A percentile compares a stretch with the other conserved stretches of the same genome.
Evolutionary conservation across 2,113 vertebrate species (phyloP).

Genomic region (Hiodon tergisus): DNA sequence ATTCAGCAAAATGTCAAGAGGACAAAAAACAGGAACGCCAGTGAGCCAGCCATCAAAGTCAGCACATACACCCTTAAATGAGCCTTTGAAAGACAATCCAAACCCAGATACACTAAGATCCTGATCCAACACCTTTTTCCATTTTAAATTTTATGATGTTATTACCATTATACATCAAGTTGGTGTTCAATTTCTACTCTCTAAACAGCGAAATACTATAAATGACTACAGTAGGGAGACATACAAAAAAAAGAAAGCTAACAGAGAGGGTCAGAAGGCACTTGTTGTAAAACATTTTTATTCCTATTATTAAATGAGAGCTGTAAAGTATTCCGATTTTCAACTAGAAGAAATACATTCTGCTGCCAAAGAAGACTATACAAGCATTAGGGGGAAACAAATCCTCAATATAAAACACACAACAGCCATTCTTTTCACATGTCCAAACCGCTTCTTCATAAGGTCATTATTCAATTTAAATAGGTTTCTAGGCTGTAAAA

Average conservation of each 20-base stretch:
- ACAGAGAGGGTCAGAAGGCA: not conserved
- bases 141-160: too few species aligned
- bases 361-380: constrained; percentile 22
- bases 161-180: too few species aligned
- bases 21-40: too few species aligned
- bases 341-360: constrained; percentile 42
- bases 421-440: constrained; percentile 2
- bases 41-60: too few species aligned
- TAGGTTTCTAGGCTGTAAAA: not conserved
- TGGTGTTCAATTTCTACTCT: too few species aligned
- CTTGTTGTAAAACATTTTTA: constrained; percentile 41
- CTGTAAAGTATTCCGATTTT: constrained; percentile 37
- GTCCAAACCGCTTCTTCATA: constrained; percentile 15
- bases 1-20: too few species aligned
- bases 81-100: too few species aligned
- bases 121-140: too few species aligned
- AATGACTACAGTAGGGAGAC: too few species aligned
- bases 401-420: constrained; percentile 34
- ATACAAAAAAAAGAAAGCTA: not conserved
- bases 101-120: too few species aligned
- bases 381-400: constrained; percentile 14
- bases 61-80: too few species aligned
- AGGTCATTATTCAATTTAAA: constrained; percentile 12
- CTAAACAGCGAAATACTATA: too few species aligned
- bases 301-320: constrained; percentile 40